Conservation (phyloP, 2,797 vertebrate genomes). For the Hozukius guyotensis region DNA sequence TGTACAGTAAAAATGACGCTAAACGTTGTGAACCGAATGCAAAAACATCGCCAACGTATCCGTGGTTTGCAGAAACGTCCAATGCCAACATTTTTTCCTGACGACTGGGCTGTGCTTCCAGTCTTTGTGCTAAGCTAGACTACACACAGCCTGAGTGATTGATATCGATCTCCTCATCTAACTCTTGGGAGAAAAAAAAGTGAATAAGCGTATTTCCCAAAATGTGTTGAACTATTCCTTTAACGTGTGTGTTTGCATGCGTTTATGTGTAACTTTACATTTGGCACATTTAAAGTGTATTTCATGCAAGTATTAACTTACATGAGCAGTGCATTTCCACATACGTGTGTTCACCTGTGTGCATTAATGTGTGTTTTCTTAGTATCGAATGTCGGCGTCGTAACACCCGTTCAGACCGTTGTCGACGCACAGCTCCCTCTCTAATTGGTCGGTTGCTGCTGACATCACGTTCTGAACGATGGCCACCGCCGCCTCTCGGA, state of each 20-base stretch:
- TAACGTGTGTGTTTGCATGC: neutral
- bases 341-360: neutral
- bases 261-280: neutral
- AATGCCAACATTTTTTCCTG: too few species aligned
- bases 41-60: too few species aligned
- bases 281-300: slow-evolving; percentile 3
- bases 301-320: neutral
- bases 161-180: neutral
- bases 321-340: neutral
- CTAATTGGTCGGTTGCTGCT: slow-evolving; percentile 81
- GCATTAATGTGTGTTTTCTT: neutral
- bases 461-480: slow-evolving; percentile 82
- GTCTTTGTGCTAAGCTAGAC: slow-evolving; percentile 17
- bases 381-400: neutral
- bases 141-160: neutral
- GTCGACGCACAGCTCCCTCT: slow-evolving; percentile 74
- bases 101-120: neutral
- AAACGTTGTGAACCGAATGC: accelerated
- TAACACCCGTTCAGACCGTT: slow-evolving; percentile 65
- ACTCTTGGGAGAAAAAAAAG: too few species aligned
- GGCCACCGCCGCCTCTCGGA: slow-evolving; percentile 77
- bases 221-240: neutral
- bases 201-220: neutral
- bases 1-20: too few species aligned
- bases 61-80: too few species aligned